phyloP scores from a whole-genome alignment of 2,113 vertebrate genomes.

The Pseudopipra pipra region DNA sequence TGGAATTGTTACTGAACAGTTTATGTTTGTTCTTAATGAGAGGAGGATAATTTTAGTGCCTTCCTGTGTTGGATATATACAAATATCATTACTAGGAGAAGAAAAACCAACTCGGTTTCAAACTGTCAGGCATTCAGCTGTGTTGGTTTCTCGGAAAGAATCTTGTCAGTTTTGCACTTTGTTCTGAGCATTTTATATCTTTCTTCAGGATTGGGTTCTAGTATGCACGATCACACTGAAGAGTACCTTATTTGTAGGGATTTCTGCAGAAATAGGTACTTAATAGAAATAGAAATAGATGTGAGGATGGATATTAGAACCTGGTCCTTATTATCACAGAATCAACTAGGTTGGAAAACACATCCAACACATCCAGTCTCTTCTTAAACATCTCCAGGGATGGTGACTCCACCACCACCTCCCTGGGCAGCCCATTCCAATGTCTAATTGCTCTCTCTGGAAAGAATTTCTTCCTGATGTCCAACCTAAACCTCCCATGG shows the following conservation, averaged over 20 bases:
- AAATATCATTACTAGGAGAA: neutral
- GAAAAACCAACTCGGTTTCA: neutral
- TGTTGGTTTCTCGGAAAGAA: neutral
- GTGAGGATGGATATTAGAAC: neutral
- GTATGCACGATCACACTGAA: neutral
- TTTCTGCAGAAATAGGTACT: neutral
- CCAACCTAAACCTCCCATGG: too few relatives aligned
- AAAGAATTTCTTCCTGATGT: too few relatives aligned
- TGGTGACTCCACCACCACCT: too few relatives aligned
- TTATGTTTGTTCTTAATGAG: neutral
- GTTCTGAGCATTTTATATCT: neutral
- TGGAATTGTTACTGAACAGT: neutral
- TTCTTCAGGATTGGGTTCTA: neutral
- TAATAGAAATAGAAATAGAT: neutral
- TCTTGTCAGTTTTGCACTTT: neutral
- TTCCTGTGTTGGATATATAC: neutral
- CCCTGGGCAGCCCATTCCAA: too few relatives aligned
- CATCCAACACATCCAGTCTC: too few relatives aligned
- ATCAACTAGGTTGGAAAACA: too few relatives aligned
- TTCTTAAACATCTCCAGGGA: too few relatives aligned
- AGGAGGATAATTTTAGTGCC: neutral
- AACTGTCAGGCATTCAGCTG: neutral
- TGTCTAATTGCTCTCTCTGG: too few relatives aligned
- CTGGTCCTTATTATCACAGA: neutral
- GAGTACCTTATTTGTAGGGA: neutral